Percentiles rank a stretch among this genome's conserved stretches.
Evolutionary conservation across 2,797 vertebrate genomes (phyloP).

Genomic region (Anableps anableps): DNA sequence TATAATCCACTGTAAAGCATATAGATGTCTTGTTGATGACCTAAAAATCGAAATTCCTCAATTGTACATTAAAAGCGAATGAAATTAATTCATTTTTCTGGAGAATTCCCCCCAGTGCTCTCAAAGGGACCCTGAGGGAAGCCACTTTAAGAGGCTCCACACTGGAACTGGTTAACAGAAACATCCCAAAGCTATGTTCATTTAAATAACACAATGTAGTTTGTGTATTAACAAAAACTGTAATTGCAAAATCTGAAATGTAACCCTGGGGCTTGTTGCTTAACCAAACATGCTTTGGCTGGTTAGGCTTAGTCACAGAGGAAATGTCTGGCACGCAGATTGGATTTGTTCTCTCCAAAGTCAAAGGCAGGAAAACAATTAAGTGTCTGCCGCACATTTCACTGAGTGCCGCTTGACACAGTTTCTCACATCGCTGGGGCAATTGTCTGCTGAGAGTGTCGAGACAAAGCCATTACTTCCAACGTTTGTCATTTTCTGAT

Average conservation of each 20-base stretch:
- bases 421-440: constrained; percentile 84
- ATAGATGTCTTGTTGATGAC: constrained; percentile 62
- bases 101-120: constrained; percentile 42
- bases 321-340: constrained; percentile 84
- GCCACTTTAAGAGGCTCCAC: constrained; percentile 64
- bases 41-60: constrained; percentile 60
- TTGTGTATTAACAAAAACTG: constrained; percentile 73
- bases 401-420: constrained; percentile 84
- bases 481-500: constrained; percentile 79
- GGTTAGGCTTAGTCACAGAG: constrained; percentile 84
- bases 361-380: constrained; percentile 87
- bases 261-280: constrained; percentile 85
- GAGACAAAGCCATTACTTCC: constrained; percentile 84
- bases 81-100: constrained; percentile 67
- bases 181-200: constrained; percentile 86
- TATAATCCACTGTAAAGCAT: constrained; percentile 16
- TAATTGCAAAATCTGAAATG: constrained; percentile 86
- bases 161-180: constrained; percentile 71
- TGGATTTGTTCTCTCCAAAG: constrained; percentile 84
- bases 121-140: constrained; percentile 45
- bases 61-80: constrained; percentile 55
- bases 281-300: constrained; percentile 86
- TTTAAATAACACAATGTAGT: constrained; percentile 87
- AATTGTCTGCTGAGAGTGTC: constrained; percentile 79
- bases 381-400: constrained; percentile 82